Conservation (phyloP, 1,140 invertebrate species). For the Neomicropteryx cornuta region DNA sequence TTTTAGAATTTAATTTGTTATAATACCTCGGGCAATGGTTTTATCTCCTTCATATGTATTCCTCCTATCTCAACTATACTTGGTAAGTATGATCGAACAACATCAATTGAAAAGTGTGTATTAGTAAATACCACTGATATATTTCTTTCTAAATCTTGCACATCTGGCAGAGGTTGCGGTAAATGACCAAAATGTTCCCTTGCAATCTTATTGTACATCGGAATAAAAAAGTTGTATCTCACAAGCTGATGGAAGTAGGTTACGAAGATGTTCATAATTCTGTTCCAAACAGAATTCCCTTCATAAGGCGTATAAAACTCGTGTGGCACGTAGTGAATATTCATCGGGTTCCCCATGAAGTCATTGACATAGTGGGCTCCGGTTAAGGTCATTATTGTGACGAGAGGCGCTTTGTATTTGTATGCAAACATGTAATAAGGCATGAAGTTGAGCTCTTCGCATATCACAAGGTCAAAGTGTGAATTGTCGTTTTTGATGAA, state of each 20-base stretch:
- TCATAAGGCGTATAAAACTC: conserved; percentile 19
- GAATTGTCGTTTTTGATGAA: conserved; percentile 24
- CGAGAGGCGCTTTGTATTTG: conserved; percentile 28
- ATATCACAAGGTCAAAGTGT: conserved; percentile 30
- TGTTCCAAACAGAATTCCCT: conserved; percentile 11
- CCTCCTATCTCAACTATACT: conserved; percentile 14
- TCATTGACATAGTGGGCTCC: conserved; percentile 29
- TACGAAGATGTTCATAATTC: conserved; percentile 9
- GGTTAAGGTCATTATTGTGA: conserved; percentile 26
- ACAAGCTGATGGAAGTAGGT: conserved; percentile 10
- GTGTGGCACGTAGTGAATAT: conserved; percentile 26
- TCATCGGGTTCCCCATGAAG: conserved; percentile 25
- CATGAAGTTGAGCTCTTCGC: conserved; percentile 30
- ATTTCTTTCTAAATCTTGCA: conserved; percentile 23
- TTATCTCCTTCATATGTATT: conserved; percentile 11
- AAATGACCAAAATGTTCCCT: conserved; percentile 20
- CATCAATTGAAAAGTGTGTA: conserved; percentile 17
- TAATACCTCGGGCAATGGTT: conserved; percentile 20
- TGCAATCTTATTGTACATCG: conserved; percentile 20
- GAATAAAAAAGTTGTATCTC: conserved; percentile 11
- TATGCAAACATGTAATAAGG: conserved; percentile 31
- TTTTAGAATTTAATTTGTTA: neutral
- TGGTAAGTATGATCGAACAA: conserved; percentile 11
- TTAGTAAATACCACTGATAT: conserved; percentile 24
- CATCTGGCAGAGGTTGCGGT: conserved; percentile 19